Evolutionary conservation across 2,113 vertebrate species (phyloP), one percentile per base, ranked within the genome.

Genomic region (Ptyas mucosa): DNA sequence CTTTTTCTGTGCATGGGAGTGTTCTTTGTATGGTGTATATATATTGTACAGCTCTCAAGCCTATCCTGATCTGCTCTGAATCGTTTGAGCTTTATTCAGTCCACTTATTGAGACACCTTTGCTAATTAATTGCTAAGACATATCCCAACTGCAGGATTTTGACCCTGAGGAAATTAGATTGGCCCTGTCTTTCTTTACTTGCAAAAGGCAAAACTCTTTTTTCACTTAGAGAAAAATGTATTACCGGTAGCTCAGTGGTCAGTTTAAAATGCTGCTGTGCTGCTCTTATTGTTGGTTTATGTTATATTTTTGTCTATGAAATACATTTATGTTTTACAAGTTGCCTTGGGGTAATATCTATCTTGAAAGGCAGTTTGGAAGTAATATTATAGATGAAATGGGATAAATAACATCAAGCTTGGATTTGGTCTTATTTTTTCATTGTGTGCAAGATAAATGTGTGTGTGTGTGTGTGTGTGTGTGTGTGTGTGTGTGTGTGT

Each of bases 351-450:
- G 18, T 81, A 81, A 81, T 43, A 81, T 81, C 34, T 81, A 81
- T 39, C 34, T 8, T 81, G 34, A 21, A 21, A 81, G 69, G 69
- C 69, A 81, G 15, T 43, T 43, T 18, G 20, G 75, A 81, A 81
- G 34, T 81, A 39, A 81, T 39, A 39, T 43, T 81, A 43, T 81
- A 39, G n/a, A 81, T 81, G 34, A 81, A 43, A 81, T 43, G 34
- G 15, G 18, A 81, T 81, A 81, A 43, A 90, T 96, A 81, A 93
- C 91, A 93, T 58, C 1, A 1, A 14, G 87, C 86, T 92, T 93
- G 86, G 91, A 0, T 18, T 87, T 90, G 23, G 2, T 10, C 24
- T 81, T 81, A 81, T 81, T 81, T 81, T 18, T 43, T 81, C 75
- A 43, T 39, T 39, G n/a, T 20, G 39, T 34, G 15, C 64, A 8